Percentiles rank a stretch among this genome's conserved stretches.
Evolutionary conservation across 2,113 vertebrate genomes (phyloP).

Genomic region (Elachura formosa): DNA sequence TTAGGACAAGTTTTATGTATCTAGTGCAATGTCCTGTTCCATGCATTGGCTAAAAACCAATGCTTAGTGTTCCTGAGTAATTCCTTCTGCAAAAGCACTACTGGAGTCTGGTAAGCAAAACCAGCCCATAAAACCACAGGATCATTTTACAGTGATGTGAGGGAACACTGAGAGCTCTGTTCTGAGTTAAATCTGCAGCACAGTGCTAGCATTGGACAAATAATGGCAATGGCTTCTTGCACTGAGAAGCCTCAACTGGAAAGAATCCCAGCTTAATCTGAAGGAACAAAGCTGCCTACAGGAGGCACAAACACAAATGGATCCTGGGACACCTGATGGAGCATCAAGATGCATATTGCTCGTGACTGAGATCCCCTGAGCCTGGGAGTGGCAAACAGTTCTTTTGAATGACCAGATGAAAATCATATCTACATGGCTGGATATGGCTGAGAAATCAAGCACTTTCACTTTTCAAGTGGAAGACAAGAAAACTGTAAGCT

Average conservation of each 20-base stretch:
- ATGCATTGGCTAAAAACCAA: not conserved
- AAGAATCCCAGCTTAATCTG: not conserved
- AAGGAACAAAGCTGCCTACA: not conserved
- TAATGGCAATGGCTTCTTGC: not conserved
- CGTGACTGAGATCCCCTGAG: not conserved
- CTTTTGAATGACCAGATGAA: not conserved
- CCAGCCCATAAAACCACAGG: not conserved
- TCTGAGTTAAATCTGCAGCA: not conserved
- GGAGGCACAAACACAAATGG: not conserved
- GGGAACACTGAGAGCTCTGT: not conserved
- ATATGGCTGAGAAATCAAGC: not conserved
- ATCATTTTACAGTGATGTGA: not conserved
- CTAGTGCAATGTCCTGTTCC: not conserved
- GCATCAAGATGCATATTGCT: not conserved
- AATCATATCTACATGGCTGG: not conserved
- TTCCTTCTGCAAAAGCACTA: not conserved
- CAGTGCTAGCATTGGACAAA: not conserved
- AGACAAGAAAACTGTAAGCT: not conserved
- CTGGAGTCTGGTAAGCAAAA: not conserved
- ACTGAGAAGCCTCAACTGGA: not conserved
- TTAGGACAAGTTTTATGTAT: not conserved
- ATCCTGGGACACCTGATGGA: not conserved
- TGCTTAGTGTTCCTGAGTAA: not conserved
- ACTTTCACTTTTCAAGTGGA: not conserved
- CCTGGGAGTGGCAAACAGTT: not conserved